These are phyloP conservation scores for Heteronetta atricapilla DNA, from an alignment of 2,113 vertebrate species.

Conservation along the genomic window DNA sequence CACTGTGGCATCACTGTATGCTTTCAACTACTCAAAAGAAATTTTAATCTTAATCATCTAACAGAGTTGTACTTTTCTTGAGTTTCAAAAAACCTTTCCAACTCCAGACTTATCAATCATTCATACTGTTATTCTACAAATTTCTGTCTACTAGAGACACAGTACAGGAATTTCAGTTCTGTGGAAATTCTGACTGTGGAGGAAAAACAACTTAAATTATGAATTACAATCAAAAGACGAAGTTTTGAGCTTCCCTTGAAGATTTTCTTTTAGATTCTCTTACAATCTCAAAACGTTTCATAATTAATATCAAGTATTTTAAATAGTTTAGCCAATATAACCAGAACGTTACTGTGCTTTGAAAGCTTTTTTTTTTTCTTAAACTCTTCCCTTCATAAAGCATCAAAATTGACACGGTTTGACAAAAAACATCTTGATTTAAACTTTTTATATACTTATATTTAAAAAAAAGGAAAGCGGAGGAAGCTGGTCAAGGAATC, in stretches of 20 bases:
- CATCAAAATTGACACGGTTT: not conserved
- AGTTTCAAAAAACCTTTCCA: not conserved
- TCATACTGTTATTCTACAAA: constrained; percentile 40
- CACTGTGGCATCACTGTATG: not conserved
- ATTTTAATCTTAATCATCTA: not conserved
- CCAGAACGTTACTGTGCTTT: not conserved
- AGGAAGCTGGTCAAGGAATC: not conserved
- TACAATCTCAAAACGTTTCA: not conserved
- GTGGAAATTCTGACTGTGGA: not conserved
- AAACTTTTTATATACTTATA: not conserved
- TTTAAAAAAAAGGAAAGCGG: no score
- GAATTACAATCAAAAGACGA: constrained; percentile 38
- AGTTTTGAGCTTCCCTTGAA: constrained; percentile 7
- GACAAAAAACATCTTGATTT: not conserved
- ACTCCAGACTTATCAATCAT: constrained; percentile 41
- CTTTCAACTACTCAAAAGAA: not conserved
- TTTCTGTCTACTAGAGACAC: not conserved
- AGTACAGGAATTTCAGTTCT: not conserved
- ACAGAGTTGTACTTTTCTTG: not conserved
- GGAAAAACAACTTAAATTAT: constrained; percentile 45
- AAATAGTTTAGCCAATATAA: not conserved
- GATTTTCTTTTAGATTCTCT: not conserved
- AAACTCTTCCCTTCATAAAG: not conserved
- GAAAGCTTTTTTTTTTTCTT: not conserved
- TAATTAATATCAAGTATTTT: not conserved